Percentiles rank a stretch among this genome's conserved stretches.
These are phyloP conservation scores for Antennarius striatus DNA, from an alignment of 2,113 vertebrate species.

Conservation along the genomic window DNA sequence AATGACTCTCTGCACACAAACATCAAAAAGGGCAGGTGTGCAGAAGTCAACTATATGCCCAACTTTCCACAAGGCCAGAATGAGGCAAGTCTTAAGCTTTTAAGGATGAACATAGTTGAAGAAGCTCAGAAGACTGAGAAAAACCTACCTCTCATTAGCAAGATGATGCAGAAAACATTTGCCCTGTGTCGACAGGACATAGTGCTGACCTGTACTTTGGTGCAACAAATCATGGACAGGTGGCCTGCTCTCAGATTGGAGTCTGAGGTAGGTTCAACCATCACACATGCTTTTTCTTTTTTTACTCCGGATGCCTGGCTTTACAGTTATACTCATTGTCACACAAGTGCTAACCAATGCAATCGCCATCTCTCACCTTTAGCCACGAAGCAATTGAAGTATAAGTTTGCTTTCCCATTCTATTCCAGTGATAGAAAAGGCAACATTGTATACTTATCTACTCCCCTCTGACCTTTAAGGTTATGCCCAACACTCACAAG, in stretches of 20 bases:
- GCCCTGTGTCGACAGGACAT: slow-evolving; percentile 29
- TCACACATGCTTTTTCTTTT: no score
- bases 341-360: no score
- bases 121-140: slow-evolving; percentile 41
- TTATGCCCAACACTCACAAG: not conserved
- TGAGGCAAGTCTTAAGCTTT: slow-evolving; percentile 24
- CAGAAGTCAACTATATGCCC: slow-evolving; percentile 48
- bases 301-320: no score
- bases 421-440: no score
- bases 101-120: slow-evolving; percentile 28
- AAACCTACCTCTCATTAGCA: slow-evolving; percentile 17
- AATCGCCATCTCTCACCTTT: no score
- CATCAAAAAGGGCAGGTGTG: slow-evolving; percentile 38
- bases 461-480: not conserved
- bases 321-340: no score
- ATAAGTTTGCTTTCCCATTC: no score
- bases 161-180: slow-evolving; percentile 36
- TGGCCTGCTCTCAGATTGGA: slow-evolving; percentile 1
- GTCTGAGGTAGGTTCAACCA: not conserved
- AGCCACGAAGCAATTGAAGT: no score
- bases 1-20: slow-evolving; percentile 35
- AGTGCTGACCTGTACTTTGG: slow-evolving; percentile 22
- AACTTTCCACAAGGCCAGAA: slow-evolving; percentile 42
- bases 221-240: slow-evolving; percentile 14
- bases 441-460: no score